Evolutionary conservation across 2,888 invertebrate genomes (phyloP).

Genomic region (Epinotia nisella): DNA sequence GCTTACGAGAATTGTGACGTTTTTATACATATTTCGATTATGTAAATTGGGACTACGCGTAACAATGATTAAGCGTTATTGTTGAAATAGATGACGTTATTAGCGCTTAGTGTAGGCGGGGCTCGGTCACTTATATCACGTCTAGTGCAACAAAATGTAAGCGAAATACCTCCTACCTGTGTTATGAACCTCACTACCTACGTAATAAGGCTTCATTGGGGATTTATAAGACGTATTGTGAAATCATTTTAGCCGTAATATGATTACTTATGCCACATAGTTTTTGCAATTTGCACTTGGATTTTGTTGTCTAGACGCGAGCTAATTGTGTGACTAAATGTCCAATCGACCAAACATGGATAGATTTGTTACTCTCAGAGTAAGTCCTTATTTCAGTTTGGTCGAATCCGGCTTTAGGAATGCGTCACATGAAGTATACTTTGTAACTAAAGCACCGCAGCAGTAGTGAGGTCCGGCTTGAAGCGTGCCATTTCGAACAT

Average conservation of each 20-base stretch:
- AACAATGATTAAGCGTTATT: constrained; percentile 68
- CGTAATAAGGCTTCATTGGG: not conserved
- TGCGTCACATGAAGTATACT: constrained; percentile 27
- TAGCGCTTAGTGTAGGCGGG: constrained; percentile 66
- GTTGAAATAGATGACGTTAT: constrained; percentile 75
- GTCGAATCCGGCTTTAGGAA: not conserved
- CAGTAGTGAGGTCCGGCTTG: constrained; percentile 60
- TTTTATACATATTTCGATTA: constrained; percentile 67
- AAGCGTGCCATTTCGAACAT: constrained; percentile 77
- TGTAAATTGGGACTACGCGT: constrained; percentile 68
- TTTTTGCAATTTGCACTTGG: constrained; percentile 1
- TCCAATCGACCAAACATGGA: not conserved
- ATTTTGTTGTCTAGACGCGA: constrained; percentile 19
- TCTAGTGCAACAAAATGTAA: constrained; percentile 16
- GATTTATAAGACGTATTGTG: not conserved
- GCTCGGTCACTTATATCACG: constrained; percentile 28
- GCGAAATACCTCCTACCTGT: not conserved
- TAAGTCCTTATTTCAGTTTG: not conserved
- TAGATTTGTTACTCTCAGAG: not conserved
- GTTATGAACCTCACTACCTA: not conserved
- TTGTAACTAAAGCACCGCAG: constrained; percentile 21
- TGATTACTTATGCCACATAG: constrained; percentile 2
- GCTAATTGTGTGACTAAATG: constrained; percentile 2
- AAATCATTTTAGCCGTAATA: not conserved
- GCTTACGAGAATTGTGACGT: constrained; percentile 55